A percentile compares a stretch with the other conserved stretches of the same genome.
Evolutionary conservation across 1,140 invertebrate species (phyloP).

Genomic region (Whitmania pigra): DNA sequence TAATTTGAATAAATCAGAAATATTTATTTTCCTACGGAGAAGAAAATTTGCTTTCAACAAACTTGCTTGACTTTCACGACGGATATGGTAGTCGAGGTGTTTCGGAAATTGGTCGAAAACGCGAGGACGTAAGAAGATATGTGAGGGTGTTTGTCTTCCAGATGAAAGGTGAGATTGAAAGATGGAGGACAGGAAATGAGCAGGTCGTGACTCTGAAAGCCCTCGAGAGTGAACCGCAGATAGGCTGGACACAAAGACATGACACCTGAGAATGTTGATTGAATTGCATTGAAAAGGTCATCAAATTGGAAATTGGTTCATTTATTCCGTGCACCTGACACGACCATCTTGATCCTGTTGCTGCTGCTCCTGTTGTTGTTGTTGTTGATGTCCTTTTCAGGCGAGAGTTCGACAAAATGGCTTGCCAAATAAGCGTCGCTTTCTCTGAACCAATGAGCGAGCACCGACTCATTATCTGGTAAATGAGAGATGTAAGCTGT

Average conservation of each 20-base stretch:
- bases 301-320: neutral
- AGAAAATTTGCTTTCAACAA: neutral
- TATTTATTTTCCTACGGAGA: too few species aligned
- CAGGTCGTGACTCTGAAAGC: slow-evolving; percentile 21
- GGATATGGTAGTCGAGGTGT: slow-evolving; percentile 22
- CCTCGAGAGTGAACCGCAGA: slow-evolving; percentile 20
- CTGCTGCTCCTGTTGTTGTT: too few species aligned
- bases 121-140: slow-evolving; percentile 17
- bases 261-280: slow-evolving; percentile 16
- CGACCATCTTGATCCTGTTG: too few species aligned
- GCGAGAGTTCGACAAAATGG: too few species aligned
- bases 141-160: slow-evolving; percentile 21
- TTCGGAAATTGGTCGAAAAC: slow-evolving; percentile 11
- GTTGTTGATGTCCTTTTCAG: too few species aligned
- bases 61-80: neutral
- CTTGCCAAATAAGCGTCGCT: too few species aligned
- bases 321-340: too few species aligned
- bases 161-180: slow-evolving; percentile 22
- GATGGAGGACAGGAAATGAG: slow-evolving; percentile 20
- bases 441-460: too few species aligned
- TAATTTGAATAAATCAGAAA: too few species aligned
- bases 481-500: too few species aligned
- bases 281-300: neutral
- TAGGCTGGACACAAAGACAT: slow-evolving; percentile 23
- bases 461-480: too few species aligned